Evolutionary conservation across 2,797 vertebrate species (phyloP), one percentile per base, ranked within the genome.

Genomic region (Eurystomus glaucurus): DNA sequence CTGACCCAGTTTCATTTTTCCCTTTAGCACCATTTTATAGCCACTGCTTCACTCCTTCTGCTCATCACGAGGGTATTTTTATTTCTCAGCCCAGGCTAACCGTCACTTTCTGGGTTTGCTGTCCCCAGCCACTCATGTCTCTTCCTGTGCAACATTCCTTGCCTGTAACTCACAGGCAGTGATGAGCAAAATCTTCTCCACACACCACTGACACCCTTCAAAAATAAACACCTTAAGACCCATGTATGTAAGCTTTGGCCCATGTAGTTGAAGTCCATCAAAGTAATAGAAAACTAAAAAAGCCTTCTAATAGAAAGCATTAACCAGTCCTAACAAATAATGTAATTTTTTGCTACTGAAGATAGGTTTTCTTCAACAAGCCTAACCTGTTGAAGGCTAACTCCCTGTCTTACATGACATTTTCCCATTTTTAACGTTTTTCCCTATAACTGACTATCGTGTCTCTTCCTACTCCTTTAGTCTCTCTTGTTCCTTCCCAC

Each of bases 151-250:
- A 6, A 35, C 1, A 1, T 16, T 74, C 13, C 16, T 26, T 64
- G 39, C 8, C 46, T 77, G 23, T 6, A 66, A 17, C 26, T 78
- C 28, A 31, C 48, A 80, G 50, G 11, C 11, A 43, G 13, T 10
- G 1, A 0, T n/a, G 18, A 29, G 33, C 11, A 90, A 93, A 86
- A 55, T 16, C 8, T 68, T 45, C 39, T 39, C 6, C 20, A 23
- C 0, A 0, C 9, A 51, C 14, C n/a, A 51, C 5, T 6, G 10
- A 25, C 2, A 2, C 13, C 21, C 37, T 79, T 72, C 28, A 57
- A 71, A 77, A 58, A 62, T 33, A 64, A 35, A 45, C 10, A 46
- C 4, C 35, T 35, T 35, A 35, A 48, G 2, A 85, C 12, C 4
- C 26, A 16, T 28, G 35, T 35, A 35, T 35, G 35, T 35, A 7